A percentile compares a stretch with the other conserved stretches of the same genome.
These are phyloP conservation scores for Euplexia lucipara DNA, from an alignment of 2,888 invertebrate genomes.

Conservation along the genomic window DNA sequence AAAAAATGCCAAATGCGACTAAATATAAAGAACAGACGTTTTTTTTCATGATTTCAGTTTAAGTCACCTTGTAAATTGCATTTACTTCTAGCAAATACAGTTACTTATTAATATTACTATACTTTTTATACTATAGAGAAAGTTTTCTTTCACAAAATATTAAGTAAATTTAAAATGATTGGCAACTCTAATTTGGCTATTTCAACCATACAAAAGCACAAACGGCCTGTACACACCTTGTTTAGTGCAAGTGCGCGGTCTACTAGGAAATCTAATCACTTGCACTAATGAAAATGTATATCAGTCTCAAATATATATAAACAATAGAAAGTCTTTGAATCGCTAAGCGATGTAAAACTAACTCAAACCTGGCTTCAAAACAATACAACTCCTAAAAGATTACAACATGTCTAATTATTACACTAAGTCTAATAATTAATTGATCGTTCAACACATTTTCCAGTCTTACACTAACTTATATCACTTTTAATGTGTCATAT, in stretches of 20 bases:
- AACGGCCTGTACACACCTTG: conserved; percentile 14
- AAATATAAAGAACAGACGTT: no score
- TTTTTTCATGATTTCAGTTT: no score
- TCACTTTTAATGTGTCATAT: conserved; percentile 30
- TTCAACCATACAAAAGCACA: conserved; percentile 26
- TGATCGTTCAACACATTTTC: conserved; percentile 48
- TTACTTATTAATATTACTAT: background rate
- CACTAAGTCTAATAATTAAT: conserved; percentile 28
- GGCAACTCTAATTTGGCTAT: conserved; percentile 53
- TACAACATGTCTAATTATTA: no score
- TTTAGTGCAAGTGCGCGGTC: conserved; percentile 36
- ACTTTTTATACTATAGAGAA: background rate
- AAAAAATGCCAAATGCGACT: no score
- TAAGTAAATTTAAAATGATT: conserved; percentile 21
- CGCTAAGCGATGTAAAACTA: conserved; percentile 39
- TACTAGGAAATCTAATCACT: conserved; percentile 12
- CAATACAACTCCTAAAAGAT: conserved; percentile 21
- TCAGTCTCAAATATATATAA: conserved; percentile 41
- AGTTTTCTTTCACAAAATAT: conserved; percentile 1
- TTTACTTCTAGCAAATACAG: conserved; percentile 4
- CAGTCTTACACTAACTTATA: conserved; percentile 22
- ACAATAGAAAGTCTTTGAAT: conserved; percentile 29
- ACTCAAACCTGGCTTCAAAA: conserved; percentile 30
- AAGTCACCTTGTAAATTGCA: background rate
- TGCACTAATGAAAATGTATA: conserved; percentile 41